phyloP scores from a whole-genome alignment of 2,113 vertebrate genomes.

The Crocuta crocuta region DNA sequence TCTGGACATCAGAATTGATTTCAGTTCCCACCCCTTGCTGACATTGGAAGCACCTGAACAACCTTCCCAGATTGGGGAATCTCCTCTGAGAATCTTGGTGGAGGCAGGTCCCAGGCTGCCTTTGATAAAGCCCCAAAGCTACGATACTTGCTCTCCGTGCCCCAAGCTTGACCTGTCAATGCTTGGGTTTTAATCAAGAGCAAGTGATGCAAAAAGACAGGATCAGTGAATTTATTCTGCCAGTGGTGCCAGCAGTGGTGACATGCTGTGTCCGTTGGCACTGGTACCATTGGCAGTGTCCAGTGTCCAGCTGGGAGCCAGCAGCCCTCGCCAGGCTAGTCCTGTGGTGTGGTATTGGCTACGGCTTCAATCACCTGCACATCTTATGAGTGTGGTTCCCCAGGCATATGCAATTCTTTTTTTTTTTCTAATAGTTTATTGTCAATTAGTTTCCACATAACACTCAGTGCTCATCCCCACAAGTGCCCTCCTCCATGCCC shows the following conservation, averaged over 20 bases:
- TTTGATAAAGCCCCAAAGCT: neutral
- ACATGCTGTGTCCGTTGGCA: neutral
- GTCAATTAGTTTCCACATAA: too few relatives aligned
- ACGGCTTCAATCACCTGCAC: neutral
- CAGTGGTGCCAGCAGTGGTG: neutral
- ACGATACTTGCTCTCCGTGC: neutral
- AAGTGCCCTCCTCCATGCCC: too few relatives aligned
- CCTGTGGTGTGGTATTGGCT: neutral
- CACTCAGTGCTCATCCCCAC: too few relatives aligned
- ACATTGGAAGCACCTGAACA: neutral
- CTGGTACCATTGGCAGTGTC: neutral
- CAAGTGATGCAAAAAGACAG: neutral
- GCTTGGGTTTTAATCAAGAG: conserved; percentile 13
- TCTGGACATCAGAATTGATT: neutral
- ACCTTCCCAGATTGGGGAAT: neutral
- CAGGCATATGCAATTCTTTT: neutral
- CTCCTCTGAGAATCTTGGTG: neutral
- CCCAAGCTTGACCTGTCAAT: neutral
- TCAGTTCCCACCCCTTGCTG: neutral
- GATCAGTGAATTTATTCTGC: neutral
- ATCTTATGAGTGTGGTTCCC: neutral
- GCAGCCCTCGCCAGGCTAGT: neutral
- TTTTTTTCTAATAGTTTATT: too few relatives aligned
- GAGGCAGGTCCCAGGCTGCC: neutral
- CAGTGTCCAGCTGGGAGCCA: neutral